Evolutionary conservation across 1,140 invertebrate species (phyloP).

Genomic region (Drosophila biarmipes): DNA sequence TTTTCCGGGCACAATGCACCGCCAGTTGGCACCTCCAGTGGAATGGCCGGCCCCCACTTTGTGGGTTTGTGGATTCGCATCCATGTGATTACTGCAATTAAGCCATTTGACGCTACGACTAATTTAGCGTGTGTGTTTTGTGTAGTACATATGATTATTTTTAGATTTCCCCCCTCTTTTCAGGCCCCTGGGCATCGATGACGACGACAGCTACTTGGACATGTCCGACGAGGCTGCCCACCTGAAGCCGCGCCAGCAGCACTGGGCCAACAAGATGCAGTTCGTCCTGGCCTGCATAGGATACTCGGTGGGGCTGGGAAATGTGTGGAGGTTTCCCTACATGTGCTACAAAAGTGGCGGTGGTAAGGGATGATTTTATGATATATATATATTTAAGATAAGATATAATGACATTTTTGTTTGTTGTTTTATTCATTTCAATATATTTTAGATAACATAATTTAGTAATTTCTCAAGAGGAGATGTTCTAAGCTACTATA

Average conservation of each 20-base stretch:
- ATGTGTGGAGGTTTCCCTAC: constrained; percentile 96
- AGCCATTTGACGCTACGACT: constrained; percentile 68
- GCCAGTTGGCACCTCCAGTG: constrained; percentile 57
- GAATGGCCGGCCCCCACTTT: constrained; percentile 45
- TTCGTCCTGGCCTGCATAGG: constrained; percentile 96
- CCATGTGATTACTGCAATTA: constrained; percentile 75
- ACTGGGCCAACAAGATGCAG: constrained; percentile 95
- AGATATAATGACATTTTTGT: neutral
- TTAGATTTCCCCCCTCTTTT: constrained; percentile 25
- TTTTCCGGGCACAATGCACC: constrained; percentile 53
- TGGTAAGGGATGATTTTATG: constrained; percentile 85
- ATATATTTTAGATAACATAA: neutral
- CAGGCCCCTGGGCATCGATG: constrained; percentile 89
- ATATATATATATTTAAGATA: neutral
- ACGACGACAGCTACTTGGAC: constrained; percentile 88
- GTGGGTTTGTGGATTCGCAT: constrained; percentile 26
- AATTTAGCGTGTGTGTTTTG: constrained; percentile 15
- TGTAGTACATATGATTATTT: neutral
- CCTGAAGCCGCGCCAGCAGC: constrained; percentile 90
- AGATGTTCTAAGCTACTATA: no score
- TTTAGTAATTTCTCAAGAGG: no score
- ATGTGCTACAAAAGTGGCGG: constrained; percentile 93
- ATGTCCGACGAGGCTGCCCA: constrained; percentile 88
- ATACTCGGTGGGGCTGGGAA: constrained; percentile 95
- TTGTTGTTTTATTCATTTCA: neutral